Evolutionary conservation across 2,797 vertebrate genomes (phyloP).

Genomic region (Rousettus madagascariensis): DNA sequence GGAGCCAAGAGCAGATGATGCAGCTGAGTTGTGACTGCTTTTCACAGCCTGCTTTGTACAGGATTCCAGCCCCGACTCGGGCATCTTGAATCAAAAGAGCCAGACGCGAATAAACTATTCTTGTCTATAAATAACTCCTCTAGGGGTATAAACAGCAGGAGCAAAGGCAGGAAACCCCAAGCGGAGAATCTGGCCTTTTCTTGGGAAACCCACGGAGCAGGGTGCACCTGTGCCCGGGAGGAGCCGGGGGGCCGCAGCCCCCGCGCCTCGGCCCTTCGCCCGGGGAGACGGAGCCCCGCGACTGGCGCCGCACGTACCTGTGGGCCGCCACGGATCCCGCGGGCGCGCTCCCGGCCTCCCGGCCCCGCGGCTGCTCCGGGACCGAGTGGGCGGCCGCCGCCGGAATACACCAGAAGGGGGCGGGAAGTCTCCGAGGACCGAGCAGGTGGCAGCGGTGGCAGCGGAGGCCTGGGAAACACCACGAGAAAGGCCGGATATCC

Average conservation of each 20-base stretch:
- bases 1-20: not conserved
- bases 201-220: not conserved
- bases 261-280: not conserved
- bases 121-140: slow-evolving; percentile 43
- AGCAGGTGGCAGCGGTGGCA: not conserved
- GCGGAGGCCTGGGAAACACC: not conserved
- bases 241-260: not conserved
- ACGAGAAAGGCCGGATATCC: not conserved
- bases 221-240: not conserved
- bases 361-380: not conserved
- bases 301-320: not conserved
- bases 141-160: not conserved
- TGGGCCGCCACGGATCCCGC: not conserved
- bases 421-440: not conserved
- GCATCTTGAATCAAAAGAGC: not conserved
- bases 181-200: not conserved
- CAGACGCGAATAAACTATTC: not conserved
- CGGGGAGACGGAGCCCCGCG: not conserved
- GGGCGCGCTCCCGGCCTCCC: not conserved
- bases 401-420: not conserved
- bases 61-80: not conserved
- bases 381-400: fast-evolving
- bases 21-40: not conserved
- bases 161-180: not conserved
- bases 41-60: fast-evolving